Conservation (phyloP, 2,797 vertebrate genomes). For the Anguilla marmorata region DNA sequence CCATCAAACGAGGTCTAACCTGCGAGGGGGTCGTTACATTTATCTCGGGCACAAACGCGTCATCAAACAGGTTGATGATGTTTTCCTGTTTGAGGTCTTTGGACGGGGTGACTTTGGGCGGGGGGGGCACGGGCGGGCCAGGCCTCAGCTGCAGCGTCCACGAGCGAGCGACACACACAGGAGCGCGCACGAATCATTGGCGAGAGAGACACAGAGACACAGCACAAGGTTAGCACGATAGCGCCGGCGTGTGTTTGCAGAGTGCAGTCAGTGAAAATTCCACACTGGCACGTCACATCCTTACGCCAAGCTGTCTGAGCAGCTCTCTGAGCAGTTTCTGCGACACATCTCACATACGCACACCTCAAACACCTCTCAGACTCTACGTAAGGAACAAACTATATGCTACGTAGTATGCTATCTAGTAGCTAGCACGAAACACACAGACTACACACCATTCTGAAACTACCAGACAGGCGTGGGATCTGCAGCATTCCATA, state of each 20-base stretch:
- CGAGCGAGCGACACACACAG: slow-evolving; percentile 23
- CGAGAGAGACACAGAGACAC: slow-evolving; percentile 33
- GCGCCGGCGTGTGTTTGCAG: not conserved
- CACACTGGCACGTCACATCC: not conserved
- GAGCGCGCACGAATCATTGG: slow-evolving; percentile 54
- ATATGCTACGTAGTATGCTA: too few relatives aligned
- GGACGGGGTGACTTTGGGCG: slow-evolving; percentile 95
- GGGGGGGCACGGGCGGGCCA: slow-evolving; percentile 90
- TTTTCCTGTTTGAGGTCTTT: slow-evolving; percentile 96
- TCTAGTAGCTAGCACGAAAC: too few relatives aligned
- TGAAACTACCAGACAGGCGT: not conserved
- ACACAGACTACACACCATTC: not conserved
- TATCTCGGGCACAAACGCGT: slow-evolving; percentile 91
- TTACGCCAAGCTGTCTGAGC: not conserved
- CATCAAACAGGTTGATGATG: slow-evolving; percentile 95
- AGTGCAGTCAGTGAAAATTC: not conserved
- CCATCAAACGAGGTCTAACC: slow-evolving; percentile 62
- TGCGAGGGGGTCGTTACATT: slow-evolving; percentile 95
- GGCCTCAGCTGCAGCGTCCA: slow-evolving; percentile 80
- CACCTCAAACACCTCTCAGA: not conserved
- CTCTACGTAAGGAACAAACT: not conserved
- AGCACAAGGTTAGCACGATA: slow-evolving; percentile 27
- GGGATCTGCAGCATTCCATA: not conserved
- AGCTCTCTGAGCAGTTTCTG: not conserved
- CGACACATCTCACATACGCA: not conserved